Percentiles rank a stretch among this genome's conserved stretches.
phyloP scores from a whole-genome alignment of 2,888 invertebrate genomes.

The Chrysodeixis includens region DNA sequence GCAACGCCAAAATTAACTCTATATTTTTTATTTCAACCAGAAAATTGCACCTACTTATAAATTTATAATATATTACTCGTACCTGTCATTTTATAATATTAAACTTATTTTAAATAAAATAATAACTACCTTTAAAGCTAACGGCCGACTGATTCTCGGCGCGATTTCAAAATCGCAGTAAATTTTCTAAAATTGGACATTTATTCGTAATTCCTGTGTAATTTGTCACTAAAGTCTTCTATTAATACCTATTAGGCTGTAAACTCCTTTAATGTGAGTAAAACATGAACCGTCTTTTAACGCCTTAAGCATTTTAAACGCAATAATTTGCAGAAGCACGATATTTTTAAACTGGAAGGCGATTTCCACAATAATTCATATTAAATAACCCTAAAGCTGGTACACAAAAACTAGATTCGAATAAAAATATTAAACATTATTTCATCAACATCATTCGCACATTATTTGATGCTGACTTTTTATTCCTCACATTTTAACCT shows the following conservation, averaged over 20 bases:
- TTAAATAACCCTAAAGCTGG: neutral
- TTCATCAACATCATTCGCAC: no score
- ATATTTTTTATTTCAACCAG: neutral
- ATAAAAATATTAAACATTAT: no score
- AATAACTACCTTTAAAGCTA: neutral
- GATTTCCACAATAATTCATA: neutral
- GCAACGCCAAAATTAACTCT: neutral
- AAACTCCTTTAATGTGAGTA: slow-evolving; percentile 32
- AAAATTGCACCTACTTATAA: neutral
- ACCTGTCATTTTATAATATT: no score
- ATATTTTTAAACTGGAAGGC: neutral
- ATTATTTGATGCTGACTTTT: no score
- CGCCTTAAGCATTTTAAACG: slow-evolving; percentile 42
- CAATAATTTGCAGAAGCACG: slow-evolving; percentile 31
- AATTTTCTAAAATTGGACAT: slow-evolving; percentile 7
- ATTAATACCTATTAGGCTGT: slow-evolving; percentile 20
- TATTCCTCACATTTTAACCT: neutral
- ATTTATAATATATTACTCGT: no score
- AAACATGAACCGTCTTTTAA: slow-evolving; percentile 36
- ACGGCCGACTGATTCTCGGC: neutral
- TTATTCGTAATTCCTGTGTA: slow-evolving; percentile 11
- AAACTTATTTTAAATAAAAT: no score
- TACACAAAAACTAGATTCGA: no score
- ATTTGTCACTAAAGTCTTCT: slow-evolving; percentile 32
- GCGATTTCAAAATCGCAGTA: neutral